Evolutionary conservation across 35 echinoderm and acorn worm species (phyloP).

Genomic region (Apostichopus japonicus): DNA sequence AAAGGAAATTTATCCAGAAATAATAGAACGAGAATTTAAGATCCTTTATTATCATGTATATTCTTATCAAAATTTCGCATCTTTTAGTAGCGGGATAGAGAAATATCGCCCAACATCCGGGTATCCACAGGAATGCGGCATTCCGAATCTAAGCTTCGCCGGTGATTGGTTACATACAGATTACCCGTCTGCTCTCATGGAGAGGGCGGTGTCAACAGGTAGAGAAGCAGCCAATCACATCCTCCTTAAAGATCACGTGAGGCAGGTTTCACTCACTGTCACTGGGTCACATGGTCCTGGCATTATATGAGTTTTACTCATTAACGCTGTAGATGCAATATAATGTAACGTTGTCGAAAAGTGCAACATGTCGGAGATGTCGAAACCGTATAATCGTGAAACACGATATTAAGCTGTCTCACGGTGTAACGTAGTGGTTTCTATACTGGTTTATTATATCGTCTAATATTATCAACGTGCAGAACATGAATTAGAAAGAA

Average conservation of each 20-base stretch:
- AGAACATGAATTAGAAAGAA: too few species aligned
- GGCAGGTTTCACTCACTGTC: constrained; percentile 62
- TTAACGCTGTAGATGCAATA: not conserved
- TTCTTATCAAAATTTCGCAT: constrained; percentile 68
- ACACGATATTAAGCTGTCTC: too few species aligned
- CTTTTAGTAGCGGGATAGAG: constrained; percentile 69
- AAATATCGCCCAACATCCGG: constrained; percentile 67
- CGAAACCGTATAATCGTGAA: too few species aligned
- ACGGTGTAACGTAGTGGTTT: too few species aligned
- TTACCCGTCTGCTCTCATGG: constrained; percentile 88
- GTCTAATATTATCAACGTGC: too few species aligned
- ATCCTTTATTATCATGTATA: constrained; percentile 71
- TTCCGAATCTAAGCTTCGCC: constrained; percentile 81
- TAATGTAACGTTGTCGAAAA: too few species aligned
- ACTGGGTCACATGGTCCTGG: constrained; percentile 76
- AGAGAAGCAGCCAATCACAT: constrained; percentile 94
- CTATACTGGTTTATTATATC: too few species aligned
- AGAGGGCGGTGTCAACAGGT: constrained; percentile 89
- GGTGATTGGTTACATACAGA: constrained; percentile 89
- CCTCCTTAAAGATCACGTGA: constrained; percentile 79
- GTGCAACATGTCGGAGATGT: too few species aligned
- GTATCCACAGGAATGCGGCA: constrained; percentile 58
- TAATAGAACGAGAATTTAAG: constrained; percentile 75
- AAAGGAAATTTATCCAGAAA: constrained; percentile 85
- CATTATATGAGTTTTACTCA: not conserved